Base-by-base conservation (phyloP, 1,140 invertebrate species). In the Muscidifurax raptorellus region DNA sequence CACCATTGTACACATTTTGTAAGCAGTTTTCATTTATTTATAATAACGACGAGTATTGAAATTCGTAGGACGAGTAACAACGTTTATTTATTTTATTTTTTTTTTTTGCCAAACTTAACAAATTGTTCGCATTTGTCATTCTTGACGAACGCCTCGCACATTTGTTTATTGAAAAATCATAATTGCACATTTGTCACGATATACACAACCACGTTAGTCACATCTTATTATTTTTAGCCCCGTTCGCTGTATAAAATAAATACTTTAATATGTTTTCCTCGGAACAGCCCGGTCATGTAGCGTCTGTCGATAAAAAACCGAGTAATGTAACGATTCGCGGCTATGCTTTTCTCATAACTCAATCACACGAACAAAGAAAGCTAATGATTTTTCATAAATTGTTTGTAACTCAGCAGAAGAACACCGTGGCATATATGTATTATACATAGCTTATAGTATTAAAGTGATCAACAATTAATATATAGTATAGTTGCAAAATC, bases 31-130 rank as follows among this genome's bases (percentile, higher is more conserved):
- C 18, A 67, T 22, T 67, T 25, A 67, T 40, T 30, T 79, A 40
- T 67, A n/a, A 69, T 79, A 79, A 79, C 32, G 77, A 67, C 28
- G 22, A 79, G 32, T 79, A 66, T 40, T 67, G 32, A 67, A 79
- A 67, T 67, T 67, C n/a, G 15, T 66, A 25, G 6, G 22, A 67
- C 59, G 13, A 79, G 64, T 30, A 66, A 81, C 59, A 66, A 81
- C 28, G 18, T 81, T 59, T 59, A n/a, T 59, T 59, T 18, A 59
- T 59, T 22, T 22, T 22, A 40, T 59, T 22, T 22, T 59, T 74
- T 30, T 59, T 32, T 28, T 30, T 72, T 9, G 71, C 12, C 47
- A 82, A 82, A 82, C 72, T 82, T 76, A 75, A 78, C 69, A 74
- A 82, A 82, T 74, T 32, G 44, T 64, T 36, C 10, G 27, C 40